Evolutionary conservation across 1,140 invertebrate species (phyloP).

Genomic region (Drosophila santomea): DNA sequence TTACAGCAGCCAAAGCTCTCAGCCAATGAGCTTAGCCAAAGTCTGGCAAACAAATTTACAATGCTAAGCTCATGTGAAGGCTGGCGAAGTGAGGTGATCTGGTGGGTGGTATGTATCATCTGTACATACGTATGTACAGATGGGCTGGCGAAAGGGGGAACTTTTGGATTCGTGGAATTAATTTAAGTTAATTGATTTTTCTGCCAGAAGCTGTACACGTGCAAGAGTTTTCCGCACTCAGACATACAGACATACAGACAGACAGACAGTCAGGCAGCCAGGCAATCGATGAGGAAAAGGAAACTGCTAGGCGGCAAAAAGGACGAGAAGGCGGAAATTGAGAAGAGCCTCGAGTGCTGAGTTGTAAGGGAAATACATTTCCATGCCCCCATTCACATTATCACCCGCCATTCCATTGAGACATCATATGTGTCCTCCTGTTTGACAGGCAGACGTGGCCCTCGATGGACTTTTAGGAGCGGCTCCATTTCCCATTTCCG

Average conservation of each 20-base stretch:
- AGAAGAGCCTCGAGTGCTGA: slow-evolving; percentile 57
- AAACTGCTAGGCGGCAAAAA: slow-evolving; percentile 34
- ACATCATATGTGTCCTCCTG: slow-evolving; percentile 51
- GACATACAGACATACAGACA: slow-evolving; percentile 17
- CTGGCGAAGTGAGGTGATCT: slow-evolving; percentile 1
- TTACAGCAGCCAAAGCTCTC: slow-evolving; percentile 59
- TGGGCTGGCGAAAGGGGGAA: slow-evolving; percentile 29
- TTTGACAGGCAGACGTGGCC: slow-evolving; percentile 55
- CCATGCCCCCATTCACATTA: slow-evolving; percentile 43
- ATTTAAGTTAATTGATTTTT: slow-evolving; percentile 81
- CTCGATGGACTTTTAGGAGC: slow-evolving; percentile 49
- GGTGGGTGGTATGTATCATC: background rate
- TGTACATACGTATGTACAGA: slow-evolving; percentile 22
- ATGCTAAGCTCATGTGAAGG: slow-evolving; percentile 60
- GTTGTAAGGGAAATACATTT: slow-evolving; percentile 79
- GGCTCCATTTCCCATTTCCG: slow-evolving; percentile 7
- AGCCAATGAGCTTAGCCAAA: slow-evolving; percentile 63
- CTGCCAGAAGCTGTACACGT: slow-evolving; percentile 55
- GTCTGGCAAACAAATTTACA: slow-evolving; percentile 68
- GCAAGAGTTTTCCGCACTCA: slow-evolving; percentile 39
- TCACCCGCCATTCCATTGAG: slow-evolving; percentile 23
- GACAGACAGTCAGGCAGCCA: slow-evolving; percentile 5
- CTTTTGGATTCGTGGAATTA: slow-evolving; percentile 64
- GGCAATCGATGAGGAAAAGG: slow-evolving; percentile 50
- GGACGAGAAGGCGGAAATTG: slow-evolving; percentile 53